Conservation (phyloP, 2,888 invertebrate species). For the Phorcus lineatus region DNA sequence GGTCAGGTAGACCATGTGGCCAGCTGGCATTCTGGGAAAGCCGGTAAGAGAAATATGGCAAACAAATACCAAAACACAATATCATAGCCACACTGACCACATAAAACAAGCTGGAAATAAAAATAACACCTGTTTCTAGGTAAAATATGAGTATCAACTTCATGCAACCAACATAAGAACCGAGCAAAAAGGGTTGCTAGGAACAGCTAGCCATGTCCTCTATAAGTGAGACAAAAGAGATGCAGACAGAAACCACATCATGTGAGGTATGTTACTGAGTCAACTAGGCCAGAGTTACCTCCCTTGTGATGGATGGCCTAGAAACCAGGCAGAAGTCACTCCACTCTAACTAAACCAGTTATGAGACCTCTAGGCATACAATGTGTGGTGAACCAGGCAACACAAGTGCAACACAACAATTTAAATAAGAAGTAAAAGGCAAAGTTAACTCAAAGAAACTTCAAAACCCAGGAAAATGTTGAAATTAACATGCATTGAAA, state of each 20-base stretch:
- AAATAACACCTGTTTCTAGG: neutral
- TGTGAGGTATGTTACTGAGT: constrained; percentile 22
- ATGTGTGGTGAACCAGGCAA: neutral
- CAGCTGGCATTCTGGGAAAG: too few relatives aligned
- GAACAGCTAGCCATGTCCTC: neutral
- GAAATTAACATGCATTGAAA: too few relatives aligned
- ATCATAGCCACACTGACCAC: too few relatives aligned
- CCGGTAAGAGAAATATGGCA: neutral
- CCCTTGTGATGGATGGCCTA: too few relatives aligned
- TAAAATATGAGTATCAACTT: neutral
- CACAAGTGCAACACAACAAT: neutral
- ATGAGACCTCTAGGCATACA: constrained; percentile 16
- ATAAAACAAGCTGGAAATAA: too few relatives aligned
- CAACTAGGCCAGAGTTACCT: neutral
- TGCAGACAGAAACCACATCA: neutral
- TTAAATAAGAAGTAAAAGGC: neutral
- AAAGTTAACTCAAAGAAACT: too few relatives aligned
- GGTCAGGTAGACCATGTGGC: too few relatives aligned
- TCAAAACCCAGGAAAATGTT: too few relatives aligned
- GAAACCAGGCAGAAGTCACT: neutral
- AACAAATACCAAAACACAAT: neutral
- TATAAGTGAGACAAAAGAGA: too few relatives aligned
- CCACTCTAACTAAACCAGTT: neutral
- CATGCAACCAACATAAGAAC: neutral
- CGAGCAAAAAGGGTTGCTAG: neutral